Conservation (phyloP, 2,797 vertebrate species). For the Poecile montanus region DNA sequence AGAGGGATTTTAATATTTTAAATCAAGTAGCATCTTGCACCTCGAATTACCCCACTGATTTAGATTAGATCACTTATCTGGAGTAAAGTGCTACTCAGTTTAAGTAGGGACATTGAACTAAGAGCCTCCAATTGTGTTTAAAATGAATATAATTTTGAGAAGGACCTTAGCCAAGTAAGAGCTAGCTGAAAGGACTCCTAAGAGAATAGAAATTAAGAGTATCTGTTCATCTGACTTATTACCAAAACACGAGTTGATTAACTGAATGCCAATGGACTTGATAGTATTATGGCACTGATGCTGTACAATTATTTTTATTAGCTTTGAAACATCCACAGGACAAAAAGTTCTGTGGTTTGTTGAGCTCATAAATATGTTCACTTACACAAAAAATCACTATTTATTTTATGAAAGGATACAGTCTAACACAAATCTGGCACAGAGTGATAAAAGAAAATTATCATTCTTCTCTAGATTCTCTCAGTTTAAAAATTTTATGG, state of each 20-base stretch:
- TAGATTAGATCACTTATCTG: slow-evolving; percentile 20
- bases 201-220: neutral
- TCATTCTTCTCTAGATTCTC: neutral
- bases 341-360: neutral
- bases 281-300: neutral
- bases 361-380: neutral
- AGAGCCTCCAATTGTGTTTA: neutral
- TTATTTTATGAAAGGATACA: neutral
- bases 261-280: neutral
- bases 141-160: slow-evolving; percentile 23
- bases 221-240: neutral
- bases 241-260: neutral
- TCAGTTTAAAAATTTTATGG: neutral
- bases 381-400: neutral
- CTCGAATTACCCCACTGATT: neutral
- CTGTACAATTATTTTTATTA: neutral
- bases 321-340: neutral
- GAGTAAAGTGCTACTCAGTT: slow-evolving; percentile 4
- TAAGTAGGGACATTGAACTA: slow-evolving; percentile 8
- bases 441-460: neutral
- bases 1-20: neutral
- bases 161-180: neutral
- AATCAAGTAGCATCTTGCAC: neutral
- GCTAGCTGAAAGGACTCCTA: neutral
- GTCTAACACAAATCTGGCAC: neutral